Conservation (phyloP, 2,797 vertebrate genomes). For the Spinibarbus caldwelli region DNA sequence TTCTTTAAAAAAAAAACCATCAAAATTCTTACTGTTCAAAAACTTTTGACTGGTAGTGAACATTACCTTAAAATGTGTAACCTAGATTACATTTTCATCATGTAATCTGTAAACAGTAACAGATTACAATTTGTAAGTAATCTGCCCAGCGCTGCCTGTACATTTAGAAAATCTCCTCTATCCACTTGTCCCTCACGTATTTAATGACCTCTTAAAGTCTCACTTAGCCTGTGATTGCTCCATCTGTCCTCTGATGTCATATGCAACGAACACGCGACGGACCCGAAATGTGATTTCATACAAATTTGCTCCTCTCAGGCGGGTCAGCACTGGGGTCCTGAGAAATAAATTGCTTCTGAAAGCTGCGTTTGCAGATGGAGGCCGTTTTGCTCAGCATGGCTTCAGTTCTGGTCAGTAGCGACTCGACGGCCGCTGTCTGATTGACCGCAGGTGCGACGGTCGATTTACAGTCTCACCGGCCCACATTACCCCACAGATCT, state of each 20-base stretch:
- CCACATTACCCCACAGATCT: slow-evolving; percentile 92
- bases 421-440: slow-evolving; percentile 75
- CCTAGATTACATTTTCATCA: too few relatives aligned
- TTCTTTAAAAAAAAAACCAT: too few relatives aligned
- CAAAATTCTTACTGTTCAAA: too few relatives aligned
- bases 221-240: slow-evolving; percentile 50
- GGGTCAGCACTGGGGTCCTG: slow-evolving; percentile 75
- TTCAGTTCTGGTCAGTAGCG: slow-evolving; percentile 71
- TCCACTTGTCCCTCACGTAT: slow-evolving; percentile 41
- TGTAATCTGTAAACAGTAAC: too few relatives aligned
- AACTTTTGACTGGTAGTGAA: too few relatives aligned
- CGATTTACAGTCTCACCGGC: slow-evolving; percentile 90
- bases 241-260: slow-evolving; percentile 27
- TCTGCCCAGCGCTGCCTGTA: background rate
- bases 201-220: slow-evolving; percentile 57
- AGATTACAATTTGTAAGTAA: background rate
- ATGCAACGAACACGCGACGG: slow-evolving; percentile 45
- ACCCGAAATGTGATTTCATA: slow-evolving; percentile 70
- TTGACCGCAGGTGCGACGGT: slow-evolving; percentile 91
- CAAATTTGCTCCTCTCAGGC: slow-evolving; percentile 73
- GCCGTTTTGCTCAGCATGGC: slow-evolving; percentile 85
- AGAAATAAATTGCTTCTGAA: slow-evolving; percentile 87
- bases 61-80: too few relatives aligned
- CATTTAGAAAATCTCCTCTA: slow-evolving; percentile 1
- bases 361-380: slow-evolving; percentile 81